Evolutionary conservation across 2,888 invertebrate genomes (phyloP).

Genomic region (Augochlorella aurata): DNA sequence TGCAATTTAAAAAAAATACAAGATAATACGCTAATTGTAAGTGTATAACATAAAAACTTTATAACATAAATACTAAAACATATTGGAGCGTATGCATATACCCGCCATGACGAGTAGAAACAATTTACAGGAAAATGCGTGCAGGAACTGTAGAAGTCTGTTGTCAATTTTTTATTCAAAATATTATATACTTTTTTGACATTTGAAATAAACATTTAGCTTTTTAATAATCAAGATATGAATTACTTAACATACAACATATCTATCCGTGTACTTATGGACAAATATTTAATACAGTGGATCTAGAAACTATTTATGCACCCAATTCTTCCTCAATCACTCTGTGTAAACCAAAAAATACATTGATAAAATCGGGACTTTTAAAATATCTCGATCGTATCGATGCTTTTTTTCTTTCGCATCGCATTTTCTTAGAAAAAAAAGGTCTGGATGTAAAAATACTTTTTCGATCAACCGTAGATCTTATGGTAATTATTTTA

Average conservation of each 20-base stretch:
- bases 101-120: background rate
- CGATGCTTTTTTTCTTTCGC: background rate
- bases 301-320: background rate
- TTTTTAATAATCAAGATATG: conserved; percentile 42
- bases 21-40: too few species aligned
- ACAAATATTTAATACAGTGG: background rate
- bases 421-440: background rate
- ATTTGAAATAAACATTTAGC: conserved; percentile 62
- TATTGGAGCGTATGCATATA: too few species aligned
- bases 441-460: background rate
- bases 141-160: conserved; percentile 3
- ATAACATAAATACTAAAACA: too few species aligned
- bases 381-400: background rate
- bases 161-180: conserved; percentile 67
- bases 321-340: background rate
- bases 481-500: conserved; percentile 29
- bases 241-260: conserved; percentile 44
- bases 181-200: conserved; percentile 61
- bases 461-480: background rate
- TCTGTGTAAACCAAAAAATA: background rate
- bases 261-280: conserved; percentile 21
- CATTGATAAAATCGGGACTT: background rate
- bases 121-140: background rate
- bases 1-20: background rate
- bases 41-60: too few species aligned